Evolutionary conservation across 2,888 invertebrate species (phyloP).

Genomic region (Alviniconcha strummeri): DNA sequence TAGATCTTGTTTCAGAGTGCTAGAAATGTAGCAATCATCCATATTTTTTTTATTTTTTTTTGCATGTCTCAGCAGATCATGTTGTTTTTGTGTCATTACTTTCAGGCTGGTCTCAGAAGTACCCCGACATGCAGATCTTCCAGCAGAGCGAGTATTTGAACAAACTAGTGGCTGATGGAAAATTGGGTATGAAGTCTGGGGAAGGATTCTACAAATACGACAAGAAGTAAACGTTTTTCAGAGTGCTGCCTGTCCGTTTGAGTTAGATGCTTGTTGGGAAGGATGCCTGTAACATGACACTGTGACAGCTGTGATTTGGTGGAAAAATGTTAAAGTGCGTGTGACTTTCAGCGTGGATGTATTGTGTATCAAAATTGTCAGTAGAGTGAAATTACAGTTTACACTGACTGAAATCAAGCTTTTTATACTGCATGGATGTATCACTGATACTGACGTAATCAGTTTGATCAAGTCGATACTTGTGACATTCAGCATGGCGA

Average conservation of each 20-base stretch:
- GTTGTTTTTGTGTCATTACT: constrained; percentile 17
- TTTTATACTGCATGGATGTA: too few relatives aligned
- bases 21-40: too few relatives aligned
- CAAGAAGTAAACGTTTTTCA: constrained; percentile 49
- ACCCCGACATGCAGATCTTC: constrained; percentile 82
- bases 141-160: constrained; percentile 78
- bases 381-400: background rate
- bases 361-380: background rate
- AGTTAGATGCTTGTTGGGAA: too few relatives aligned
- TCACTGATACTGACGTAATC: too few relatives aligned
- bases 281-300: background rate
- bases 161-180: constrained; percentile 85
- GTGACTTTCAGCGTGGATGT: background rate
- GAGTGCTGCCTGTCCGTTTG: background rate
- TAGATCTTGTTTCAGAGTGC: too few relatives aligned
- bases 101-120: constrained; percentile 84
- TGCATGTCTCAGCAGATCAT: too few relatives aligned
- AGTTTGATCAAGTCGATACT: too few relatives aligned
- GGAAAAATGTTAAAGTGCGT: background rate
- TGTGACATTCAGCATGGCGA: too few relatives aligned
- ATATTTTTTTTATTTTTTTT: too few relatives aligned
- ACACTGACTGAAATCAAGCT: background rate
- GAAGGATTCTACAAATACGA: constrained; percentile 89
- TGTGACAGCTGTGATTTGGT: background rate
- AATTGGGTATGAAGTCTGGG: constrained; percentile 86